A percentile compares a stretch with the other conserved stretches of the same genome.
Conservation (phyloP, 2,888 invertebrate species). For the Eumerus sabulonum region DNA sequence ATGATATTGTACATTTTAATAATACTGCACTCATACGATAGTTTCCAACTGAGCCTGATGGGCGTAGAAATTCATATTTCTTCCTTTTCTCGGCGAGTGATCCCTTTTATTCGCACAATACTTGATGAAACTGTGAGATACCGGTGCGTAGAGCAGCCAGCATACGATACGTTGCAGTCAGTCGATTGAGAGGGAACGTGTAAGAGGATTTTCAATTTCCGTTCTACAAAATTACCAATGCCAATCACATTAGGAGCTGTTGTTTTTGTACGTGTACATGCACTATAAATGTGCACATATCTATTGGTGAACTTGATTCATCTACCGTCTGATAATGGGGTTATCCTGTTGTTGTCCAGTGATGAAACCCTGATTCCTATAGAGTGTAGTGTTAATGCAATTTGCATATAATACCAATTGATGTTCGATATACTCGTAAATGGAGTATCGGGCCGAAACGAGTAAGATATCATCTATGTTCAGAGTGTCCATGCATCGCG, state of each 20-base stretch:
- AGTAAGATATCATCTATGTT: conserved; percentile 32
- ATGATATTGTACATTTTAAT: conserved; percentile 59
- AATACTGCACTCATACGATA: conserved; percentile 29
- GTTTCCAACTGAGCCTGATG: conserved; percentile 46
- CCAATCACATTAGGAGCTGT: conserved; percentile 65
- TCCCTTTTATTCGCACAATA: conserved; percentile 18
- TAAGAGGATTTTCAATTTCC: conserved; percentile 66
- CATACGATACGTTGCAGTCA: too few species aligned
- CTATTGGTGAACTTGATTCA: conserved; percentile 6
- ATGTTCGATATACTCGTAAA: conserved; percentile 51
- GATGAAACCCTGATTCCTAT: conserved; percentile 61
- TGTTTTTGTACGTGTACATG: conserved; percentile 41
- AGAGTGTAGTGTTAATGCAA: conserved; percentile 68
- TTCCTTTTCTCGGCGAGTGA: conserved; percentile 7
- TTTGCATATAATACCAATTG: conserved; percentile 68
- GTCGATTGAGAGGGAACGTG: background rate
- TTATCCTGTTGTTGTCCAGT: conserved; percentile 58
- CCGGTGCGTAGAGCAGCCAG: too few species aligned
- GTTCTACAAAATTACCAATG: conserved; percentile 65
- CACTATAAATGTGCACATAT: conserved; percentile 2
- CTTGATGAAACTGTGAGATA: background rate
- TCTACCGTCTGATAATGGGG: conserved; percentile 56
- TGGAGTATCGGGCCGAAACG: background rate
- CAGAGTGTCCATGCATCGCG: background rate
- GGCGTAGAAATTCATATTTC: conserved; percentile 31